These are phyloP conservation scores for Strigamia crassipes DNA, from an alignment of 2,888 invertebrate genomes.

Conservation along the genomic window DNA sequence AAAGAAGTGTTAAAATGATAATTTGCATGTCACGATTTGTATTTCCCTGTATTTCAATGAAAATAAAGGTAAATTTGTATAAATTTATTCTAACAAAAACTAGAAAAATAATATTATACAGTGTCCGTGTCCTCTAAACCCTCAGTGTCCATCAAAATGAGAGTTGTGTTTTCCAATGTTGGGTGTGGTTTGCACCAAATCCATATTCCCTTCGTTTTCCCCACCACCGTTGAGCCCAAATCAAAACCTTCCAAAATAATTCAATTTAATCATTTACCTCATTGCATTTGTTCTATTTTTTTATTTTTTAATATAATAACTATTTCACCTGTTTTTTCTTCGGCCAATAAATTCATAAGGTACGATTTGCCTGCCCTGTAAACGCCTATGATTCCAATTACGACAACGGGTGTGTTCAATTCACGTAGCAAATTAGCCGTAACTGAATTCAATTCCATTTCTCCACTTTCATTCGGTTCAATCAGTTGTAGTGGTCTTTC, in stretches of 20 bases:
- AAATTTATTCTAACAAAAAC: not conserved
- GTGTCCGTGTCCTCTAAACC: not conserved
- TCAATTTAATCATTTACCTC: too few species aligned
- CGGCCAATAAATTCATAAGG: not conserved
- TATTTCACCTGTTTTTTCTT: not conserved
- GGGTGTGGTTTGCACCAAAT: slow-evolving; percentile 37
- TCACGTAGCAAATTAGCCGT: not conserved
- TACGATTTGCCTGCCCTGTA: slow-evolving; percentile 14
- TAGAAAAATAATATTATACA: too few species aligned
- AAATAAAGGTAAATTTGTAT: not conserved
- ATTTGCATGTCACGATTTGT: not conserved
- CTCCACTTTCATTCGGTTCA: not conserved
- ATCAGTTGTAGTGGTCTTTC: slow-evolving; percentile 12
- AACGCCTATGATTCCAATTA: not conserved
- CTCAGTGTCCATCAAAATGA: slow-evolving; percentile 37
- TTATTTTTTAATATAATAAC: too few species aligned
- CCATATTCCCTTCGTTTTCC: slow-evolving; percentile 36
- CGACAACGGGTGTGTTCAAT: not conserved
- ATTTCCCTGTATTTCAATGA: not conserved
- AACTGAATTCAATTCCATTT: not conserved
- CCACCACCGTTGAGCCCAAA: not conserved
- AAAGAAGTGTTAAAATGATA: not conserved
- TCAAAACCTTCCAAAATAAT: slow-evolving; percentile 17
- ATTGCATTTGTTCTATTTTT: too few species aligned
- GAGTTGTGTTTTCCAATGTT: not conserved